Evolutionary conservation across 1,140 invertebrate genomes (phyloP).

Genomic region (Coboldia fuscipes): DNA sequence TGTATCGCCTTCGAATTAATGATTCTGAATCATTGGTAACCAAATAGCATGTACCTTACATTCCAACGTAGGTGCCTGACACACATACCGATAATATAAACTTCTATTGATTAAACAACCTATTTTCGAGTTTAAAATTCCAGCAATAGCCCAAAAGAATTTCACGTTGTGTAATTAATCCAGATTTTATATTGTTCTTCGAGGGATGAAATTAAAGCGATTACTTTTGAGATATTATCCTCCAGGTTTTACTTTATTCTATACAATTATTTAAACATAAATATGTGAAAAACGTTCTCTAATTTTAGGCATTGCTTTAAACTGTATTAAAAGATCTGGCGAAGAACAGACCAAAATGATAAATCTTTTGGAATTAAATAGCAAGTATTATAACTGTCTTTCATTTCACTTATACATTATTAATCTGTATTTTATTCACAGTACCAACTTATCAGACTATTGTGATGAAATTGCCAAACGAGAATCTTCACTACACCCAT

Average conservation of each 20-base stretch:
- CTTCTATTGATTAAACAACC: too few relatives aligned
- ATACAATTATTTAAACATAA: constrained; percentile 31
- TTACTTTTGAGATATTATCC: constrained; percentile 45
- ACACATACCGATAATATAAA: too few relatives aligned
- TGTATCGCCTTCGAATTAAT: too few relatives aligned
- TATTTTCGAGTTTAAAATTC: too few relatives aligned
- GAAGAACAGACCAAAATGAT: constrained; percentile 28
- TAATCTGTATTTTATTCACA: constrained; percentile 3
- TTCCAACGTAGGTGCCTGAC: too few relatives aligned
- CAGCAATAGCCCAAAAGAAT: too few relatives aligned
- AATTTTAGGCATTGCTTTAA: constrained; percentile 12
- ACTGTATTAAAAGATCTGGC: constrained; percentile 21
- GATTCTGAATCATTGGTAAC: too few relatives aligned
- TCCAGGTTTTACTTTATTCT: constrained; percentile 24
- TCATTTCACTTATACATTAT: constrained; percentile 9
- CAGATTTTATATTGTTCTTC: too few relatives aligned
- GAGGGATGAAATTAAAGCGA: constrained; percentile 34
- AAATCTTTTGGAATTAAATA: constrained; percentile 33
- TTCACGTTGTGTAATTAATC: too few relatives aligned
- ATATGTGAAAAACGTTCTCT: constrained; percentile 18
- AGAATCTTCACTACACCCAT: neutral
- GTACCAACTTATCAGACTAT: constrained; percentile 10
- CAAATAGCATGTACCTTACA: too few relatives aligned
- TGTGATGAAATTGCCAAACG: constrained; percentile 9
- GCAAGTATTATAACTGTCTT: constrained; percentile 20